A percentile compares a stretch with the other conserved stretches of the same genome.
Conservation (phyloP, 2,113 vertebrate species). For the Pao palembangensis region DNA sequence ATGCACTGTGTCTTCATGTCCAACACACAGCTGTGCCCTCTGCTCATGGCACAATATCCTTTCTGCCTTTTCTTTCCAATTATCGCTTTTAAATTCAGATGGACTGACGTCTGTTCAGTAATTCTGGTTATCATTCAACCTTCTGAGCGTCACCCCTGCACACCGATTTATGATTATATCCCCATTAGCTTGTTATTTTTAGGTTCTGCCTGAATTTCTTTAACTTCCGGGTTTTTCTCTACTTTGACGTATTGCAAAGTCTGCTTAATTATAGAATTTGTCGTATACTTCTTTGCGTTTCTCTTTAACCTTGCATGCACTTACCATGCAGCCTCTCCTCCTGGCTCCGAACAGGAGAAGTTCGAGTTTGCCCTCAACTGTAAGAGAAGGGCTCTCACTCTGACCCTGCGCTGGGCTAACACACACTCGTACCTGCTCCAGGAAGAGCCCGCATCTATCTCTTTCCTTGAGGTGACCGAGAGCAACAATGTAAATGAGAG, state of each 20-base stretch:
- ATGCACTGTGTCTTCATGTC: conserved; percentile 98
- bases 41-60: conserved; percentile 98
- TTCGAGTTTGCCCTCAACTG: conserved; percentile 88
- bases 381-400: conserved; percentile 85
- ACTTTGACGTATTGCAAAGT: too few species aligned
- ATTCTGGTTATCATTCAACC: too few species aligned
- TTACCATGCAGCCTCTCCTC: conserved; percentile 89
- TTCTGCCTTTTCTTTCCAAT: conserved; percentile 40
- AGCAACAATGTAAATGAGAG: background rate
- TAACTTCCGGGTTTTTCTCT: too few species aligned
- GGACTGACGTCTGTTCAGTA: too few species aligned
- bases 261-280: too few species aligned
- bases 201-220: too few species aligned
- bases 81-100: background rate
- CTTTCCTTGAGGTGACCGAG: conserved; percentile 86
- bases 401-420: conserved; percentile 88
- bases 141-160: background rate
- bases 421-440: conserved; percentile 84
- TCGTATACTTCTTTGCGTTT: background rate
- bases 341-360: conserved; percentile 93
- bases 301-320: conserved; percentile 74
- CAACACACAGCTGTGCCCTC: conserved; percentile 91
- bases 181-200: too few species aligned
- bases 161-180: background rate
- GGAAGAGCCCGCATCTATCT: conserved; percentile 87